Conservation (phyloP, 2,113 vertebrate species). For the Halichoeres trimaculatus region DNA sequence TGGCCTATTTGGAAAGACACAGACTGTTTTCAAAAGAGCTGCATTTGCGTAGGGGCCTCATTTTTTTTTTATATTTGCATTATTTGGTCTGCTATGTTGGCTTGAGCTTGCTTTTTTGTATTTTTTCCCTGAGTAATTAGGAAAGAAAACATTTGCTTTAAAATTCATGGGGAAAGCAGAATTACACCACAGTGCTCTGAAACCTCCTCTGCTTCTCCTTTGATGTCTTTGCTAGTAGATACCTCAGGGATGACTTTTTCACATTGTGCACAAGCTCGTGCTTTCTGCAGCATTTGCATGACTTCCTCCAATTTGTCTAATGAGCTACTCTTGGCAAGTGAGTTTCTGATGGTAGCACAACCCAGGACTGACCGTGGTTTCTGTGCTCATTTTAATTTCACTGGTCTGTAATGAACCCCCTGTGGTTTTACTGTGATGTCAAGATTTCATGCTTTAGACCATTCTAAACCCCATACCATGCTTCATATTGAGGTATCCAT, state of each 20-base stretch:
- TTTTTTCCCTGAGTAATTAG: slow-evolving; percentile 6
- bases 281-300: slow-evolving; percentile 16
- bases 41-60: background rate
- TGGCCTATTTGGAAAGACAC: slow-evolving; percentile 35
- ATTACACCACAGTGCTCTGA: background rate
- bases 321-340: background rate
- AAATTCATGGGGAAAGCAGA: slow-evolving; percentile 10
- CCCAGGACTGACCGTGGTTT: background rate
- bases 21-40: slow-evolving; percentile 24
- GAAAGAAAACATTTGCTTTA: slow-evolving; percentile 20
- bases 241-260: background rate
- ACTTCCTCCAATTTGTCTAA: slow-evolving; percentile 12
- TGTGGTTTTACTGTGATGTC: background rate
- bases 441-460: too few species aligned
- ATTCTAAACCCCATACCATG: background rate
- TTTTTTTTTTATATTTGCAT: slow-evolving; percentile 8
- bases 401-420: background rate
- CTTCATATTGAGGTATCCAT: background rate
- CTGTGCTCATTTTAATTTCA: background rate
- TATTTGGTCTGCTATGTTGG: background rate
- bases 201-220: slow-evolving; percentile 8
- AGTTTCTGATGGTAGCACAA: background rate
- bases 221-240: slow-evolving; percentile 30
- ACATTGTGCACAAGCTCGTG: slow-evolving; percentile 5
- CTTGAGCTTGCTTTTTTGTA: background rate